phyloP scores from a whole-genome alignment of 1,140 invertebrate species.

The Platyscapa corneri region DNA sequence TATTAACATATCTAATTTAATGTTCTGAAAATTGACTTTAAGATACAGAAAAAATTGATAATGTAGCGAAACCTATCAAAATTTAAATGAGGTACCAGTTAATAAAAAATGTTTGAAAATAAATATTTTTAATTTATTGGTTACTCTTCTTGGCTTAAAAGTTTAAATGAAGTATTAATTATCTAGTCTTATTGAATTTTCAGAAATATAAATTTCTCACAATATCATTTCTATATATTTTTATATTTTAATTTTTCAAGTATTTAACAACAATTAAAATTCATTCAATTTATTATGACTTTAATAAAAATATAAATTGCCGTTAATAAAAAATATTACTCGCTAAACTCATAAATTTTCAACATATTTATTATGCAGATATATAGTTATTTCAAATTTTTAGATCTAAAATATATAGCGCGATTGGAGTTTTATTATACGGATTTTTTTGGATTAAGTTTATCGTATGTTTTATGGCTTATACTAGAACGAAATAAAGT shows the following conservation, averaged over 20 bases:
- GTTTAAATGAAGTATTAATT: too few species aligned
- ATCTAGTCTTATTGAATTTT: too few species aligned
- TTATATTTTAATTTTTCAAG: not conserved
- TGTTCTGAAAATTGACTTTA: too few species aligned
- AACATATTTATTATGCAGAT: not conserved
- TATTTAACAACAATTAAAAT: not conserved
- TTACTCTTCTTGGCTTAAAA: too few species aligned
- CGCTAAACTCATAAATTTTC: constrained; percentile 6
- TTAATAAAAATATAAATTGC: not conserved
- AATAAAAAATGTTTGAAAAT: too few species aligned
- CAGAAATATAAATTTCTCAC: too few species aligned
- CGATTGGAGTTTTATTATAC: not conserved
- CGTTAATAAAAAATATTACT: not conserved
- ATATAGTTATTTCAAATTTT: not conserved
- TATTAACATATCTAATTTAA: too few species aligned
- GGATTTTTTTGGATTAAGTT: not conserved
- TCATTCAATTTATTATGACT: not conserved
- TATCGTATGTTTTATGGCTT: not conserved
- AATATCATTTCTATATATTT: not conserved
- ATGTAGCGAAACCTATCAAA: too few species aligned
- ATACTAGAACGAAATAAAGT: not conserved
- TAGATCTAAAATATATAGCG: constrained; percentile 3
- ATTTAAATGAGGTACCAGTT: too few species aligned
- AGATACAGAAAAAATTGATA: too few species aligned
- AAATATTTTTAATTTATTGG: too few species aligned